phyloP scores from a whole-genome alignment of 1,140 invertebrate genomes.

The Cydia pomonella region DNA sequence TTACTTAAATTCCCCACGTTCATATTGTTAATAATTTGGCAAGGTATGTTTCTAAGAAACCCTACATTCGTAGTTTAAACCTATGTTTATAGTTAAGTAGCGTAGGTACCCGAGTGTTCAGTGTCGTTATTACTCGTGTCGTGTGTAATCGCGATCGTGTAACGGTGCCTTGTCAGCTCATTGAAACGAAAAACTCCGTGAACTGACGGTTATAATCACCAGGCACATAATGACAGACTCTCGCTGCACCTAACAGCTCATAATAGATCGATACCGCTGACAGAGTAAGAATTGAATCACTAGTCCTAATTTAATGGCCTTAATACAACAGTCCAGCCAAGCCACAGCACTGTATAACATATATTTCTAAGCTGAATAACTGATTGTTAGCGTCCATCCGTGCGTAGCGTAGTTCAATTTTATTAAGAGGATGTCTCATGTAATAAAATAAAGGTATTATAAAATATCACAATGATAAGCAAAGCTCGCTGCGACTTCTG shows the following conservation, averaged over 20 bases:
- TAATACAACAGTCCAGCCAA: background rate
- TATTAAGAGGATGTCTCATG: constrained; percentile 20
- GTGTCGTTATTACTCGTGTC: constrained; percentile 38
- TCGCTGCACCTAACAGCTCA: constrained; percentile 20
- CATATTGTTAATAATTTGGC: background rate
- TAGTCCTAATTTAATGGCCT: constrained; percentile 15
- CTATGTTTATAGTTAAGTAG: background rate
- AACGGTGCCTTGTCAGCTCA: constrained; percentile 59
- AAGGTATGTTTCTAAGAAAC: background rate
- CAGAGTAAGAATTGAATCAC: constrained; percentile 4
- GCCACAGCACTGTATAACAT: background rate
- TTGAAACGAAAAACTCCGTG: constrained; percentile 54
- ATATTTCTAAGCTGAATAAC: constrained; percentile 2
- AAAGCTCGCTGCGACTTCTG: constrained; percentile 38
- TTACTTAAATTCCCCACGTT: background rate
- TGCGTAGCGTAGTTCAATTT: background rate
- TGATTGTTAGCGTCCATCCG: background rate
- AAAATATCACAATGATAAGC: constrained; percentile 29
- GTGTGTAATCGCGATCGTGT: constrained; percentile 57
- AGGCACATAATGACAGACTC: constrained; percentile 1
- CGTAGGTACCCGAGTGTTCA: background rate
- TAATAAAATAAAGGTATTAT: constrained; percentile 42
- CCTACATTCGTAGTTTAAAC: background rate
- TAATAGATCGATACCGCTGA: constrained; percentile 17
- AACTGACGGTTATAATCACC: constrained; percentile 49